Conservation (phyloP, 1,140 invertebrate species). For the Mya arenaria region DNA sequence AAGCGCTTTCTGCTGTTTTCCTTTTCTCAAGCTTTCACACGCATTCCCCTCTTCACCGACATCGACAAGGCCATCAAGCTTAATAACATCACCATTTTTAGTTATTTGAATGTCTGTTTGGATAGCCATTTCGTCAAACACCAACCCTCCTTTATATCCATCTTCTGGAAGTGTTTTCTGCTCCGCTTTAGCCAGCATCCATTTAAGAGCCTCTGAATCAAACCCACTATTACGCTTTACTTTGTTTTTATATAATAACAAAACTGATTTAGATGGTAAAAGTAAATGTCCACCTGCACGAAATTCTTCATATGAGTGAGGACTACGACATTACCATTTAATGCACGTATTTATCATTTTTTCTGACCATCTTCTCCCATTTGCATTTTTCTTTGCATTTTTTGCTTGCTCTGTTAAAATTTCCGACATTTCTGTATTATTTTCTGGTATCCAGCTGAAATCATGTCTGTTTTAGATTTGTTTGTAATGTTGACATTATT, state of each 20-base stretch:
- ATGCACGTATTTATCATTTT: conserved; percentile 49
- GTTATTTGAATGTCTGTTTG: conserved; percentile 22
- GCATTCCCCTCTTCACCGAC: conserved; percentile 10
- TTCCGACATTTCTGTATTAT: conserved; percentile 22
- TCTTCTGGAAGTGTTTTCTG: background rate
- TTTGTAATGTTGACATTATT: background rate
- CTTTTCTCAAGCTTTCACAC: conserved; percentile 1
- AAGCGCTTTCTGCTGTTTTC: background rate
- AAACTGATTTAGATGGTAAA: conserved; percentile 35
- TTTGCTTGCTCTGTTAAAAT: conserved; percentile 10
- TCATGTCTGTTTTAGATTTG: background rate
- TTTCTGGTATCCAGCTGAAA: background rate
- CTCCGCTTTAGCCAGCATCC: conserved; percentile 42
- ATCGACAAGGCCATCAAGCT: conserved; percentile 9
- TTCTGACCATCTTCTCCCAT: conserved; percentile 52
- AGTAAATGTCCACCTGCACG: conserved; percentile 26
- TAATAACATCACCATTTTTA: conserved; percentile 6
- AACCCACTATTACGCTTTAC: conserved; percentile 50
- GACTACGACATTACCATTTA: conserved; percentile 49
- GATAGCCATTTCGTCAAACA: conserved; percentile 49
- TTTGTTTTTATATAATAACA: conserved; percentile 56
- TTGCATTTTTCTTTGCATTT: conserved; percentile 11
- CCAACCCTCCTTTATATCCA: conserved; percentile 7
- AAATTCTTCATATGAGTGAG: conserved; percentile 39
- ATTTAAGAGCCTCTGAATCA: conserved; percentile 47